These are phyloP conservation scores for Eulemur albifrons DNA, from an alignment of 2,797 vertebrate species.

Conservation along the genomic window DNA sequence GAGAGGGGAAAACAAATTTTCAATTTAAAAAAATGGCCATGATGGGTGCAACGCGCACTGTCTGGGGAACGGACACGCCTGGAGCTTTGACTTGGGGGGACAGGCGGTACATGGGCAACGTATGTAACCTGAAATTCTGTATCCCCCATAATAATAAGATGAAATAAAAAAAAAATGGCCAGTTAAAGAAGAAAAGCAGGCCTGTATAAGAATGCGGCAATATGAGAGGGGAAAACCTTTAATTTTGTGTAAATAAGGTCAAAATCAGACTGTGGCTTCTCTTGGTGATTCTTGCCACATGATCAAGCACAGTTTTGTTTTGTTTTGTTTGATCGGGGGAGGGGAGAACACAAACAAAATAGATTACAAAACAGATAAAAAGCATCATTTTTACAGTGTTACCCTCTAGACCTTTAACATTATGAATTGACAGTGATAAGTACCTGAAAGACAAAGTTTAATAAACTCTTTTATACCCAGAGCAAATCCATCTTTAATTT, in stretches of 20 bases:
- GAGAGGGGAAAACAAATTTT: no score
- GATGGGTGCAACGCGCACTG: no score
- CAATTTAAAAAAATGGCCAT: no score
- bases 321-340: fast-evolving
- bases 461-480: background rate
- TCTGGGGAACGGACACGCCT: no score
- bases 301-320: background rate
- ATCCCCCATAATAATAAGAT: no score
- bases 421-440: background rate
- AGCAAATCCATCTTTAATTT: background rate
- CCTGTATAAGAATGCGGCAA: background rate
- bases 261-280: background rate
- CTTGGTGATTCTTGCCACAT: background rate
- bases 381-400: background rate
- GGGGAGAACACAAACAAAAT: background rate
- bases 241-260: background rate
- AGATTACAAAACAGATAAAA: conserved; percentile 7
- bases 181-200: background rate
- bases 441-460: background rate
- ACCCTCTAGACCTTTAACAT: background rate
- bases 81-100: no score
- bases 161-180: background rate
- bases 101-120: no score
- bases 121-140: no score
- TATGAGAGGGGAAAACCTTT: background rate